Evolutionary conservation across 1,140 invertebrate genomes (phyloP).

Genomic region (Caenorhabditis briggsae): DNA sequence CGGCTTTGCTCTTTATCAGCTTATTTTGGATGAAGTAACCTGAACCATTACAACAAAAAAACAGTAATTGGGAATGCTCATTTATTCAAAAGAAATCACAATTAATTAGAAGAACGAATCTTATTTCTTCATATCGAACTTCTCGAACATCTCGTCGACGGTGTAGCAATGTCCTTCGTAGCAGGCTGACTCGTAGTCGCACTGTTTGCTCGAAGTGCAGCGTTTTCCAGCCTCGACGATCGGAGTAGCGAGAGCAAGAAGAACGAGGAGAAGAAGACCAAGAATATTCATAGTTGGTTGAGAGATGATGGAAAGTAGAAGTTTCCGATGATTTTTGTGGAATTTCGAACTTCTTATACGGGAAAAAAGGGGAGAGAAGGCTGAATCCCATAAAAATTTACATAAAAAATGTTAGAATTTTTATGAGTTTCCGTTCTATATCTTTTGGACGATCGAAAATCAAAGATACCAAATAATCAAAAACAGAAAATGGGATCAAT

Average conservation of each 20-base stretch:
- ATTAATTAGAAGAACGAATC: neutral
- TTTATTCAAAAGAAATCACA: neutral
- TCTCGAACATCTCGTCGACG: conserved; percentile 5
- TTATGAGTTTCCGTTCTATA: neutral
- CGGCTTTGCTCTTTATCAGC: too few relatives aligned
- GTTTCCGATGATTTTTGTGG: neutral
- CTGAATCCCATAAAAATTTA: neutral
- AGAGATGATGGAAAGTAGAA: neutral
- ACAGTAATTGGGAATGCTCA: neutral
- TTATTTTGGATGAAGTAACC: too few relatives aligned
- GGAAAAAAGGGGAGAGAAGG: too few relatives aligned
- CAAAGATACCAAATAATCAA: too few relatives aligned
- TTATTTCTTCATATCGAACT: neutral
- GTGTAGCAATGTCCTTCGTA: conserved; percentile 15
- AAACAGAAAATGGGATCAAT: neutral
- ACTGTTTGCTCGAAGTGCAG: neutral
- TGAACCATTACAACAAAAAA: too few relatives aligned
- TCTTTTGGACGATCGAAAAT: too few relatives aligned
- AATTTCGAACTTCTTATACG: neutral
- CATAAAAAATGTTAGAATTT: neutral
- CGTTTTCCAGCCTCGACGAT: neutral
- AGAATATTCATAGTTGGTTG: conserved; percentile 7
- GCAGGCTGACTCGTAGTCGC: neutral
- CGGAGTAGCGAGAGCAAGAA: neutral
- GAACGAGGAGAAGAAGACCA: neutral